Conservation (phyloP, 2,113 vertebrate species). For the Cochlearius cochlearius region DNA sequence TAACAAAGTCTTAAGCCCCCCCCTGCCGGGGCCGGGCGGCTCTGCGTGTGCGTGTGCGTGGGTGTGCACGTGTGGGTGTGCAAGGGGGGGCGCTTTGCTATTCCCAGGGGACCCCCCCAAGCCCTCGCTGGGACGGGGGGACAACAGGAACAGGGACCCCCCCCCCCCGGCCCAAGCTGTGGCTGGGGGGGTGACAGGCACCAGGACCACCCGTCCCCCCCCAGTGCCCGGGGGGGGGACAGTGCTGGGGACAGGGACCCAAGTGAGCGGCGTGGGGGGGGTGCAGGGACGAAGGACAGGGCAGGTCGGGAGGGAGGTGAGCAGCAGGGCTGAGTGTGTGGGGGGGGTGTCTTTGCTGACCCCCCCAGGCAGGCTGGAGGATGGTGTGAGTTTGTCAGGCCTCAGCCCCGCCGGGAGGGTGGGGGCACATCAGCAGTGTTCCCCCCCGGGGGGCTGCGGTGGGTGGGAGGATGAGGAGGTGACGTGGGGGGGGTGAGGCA, state of each 20-base stretch:
- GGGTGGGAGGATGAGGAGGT: not conserved
- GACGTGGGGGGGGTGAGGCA: not conserved
- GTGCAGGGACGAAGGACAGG: too few species aligned
- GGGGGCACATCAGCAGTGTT: not conserved
- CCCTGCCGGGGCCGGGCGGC: not conserved
- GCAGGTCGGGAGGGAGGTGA: not conserved
- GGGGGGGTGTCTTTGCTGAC: not conserved
- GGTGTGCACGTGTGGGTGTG: constrained; percentile 6
- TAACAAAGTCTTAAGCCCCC: constrained; percentile 62
- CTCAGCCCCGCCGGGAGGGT: not conserved
- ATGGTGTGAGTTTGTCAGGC: not conserved
- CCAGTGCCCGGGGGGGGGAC: too few species aligned
- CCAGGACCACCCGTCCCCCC: too few species aligned
- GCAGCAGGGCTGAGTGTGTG: not conserved
- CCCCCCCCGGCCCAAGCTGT: not conserved
- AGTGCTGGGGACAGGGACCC: too few species aligned
- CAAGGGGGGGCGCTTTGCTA: constrained; percentile 20
- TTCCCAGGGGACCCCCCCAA: not conserved
- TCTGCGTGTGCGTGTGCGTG: constrained; percentile 8
- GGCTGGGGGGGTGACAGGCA: not conserved
- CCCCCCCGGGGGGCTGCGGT: not conserved
- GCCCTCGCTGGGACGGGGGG: constrained; percentile 10
- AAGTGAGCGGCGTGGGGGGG: too few species aligned
- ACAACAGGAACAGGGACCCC: not conserved
- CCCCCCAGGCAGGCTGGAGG: not conserved